Percentiles rank a stretch among this genome's conserved stretches.
Conservation (phyloP, 2,888 invertebrate species). For the Caradrina kadenii region DNA sequence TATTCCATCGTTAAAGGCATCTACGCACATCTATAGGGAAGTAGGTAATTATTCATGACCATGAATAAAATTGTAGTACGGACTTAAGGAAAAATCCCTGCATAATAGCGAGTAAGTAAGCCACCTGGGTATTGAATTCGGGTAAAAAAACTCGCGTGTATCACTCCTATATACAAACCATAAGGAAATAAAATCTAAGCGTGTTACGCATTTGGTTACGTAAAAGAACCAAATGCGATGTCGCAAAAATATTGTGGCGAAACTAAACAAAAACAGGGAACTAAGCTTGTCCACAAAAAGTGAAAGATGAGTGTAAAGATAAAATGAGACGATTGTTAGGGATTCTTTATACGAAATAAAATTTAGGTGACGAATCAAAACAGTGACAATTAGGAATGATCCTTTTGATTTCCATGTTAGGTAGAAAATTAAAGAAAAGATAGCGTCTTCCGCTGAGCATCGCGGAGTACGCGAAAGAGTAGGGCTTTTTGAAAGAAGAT, state of each 20-base stretch:
- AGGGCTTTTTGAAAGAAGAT: conserved; percentile 28
- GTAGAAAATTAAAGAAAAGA: conserved; percentile 40
- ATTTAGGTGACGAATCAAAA: neutral
- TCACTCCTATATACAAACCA: conserved; percentile 50
- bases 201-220: conserved; percentile 56
- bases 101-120: conserved; percentile 63
- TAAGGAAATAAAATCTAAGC: conserved; percentile 51
- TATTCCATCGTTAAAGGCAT: conserved; percentile 26
- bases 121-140: conserved; percentile 66
- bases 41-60: conserved; percentile 61
- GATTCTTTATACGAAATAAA: neutral
- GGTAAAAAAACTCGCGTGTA: conserved; percentile 54
- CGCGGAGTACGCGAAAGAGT: conserved; percentile 18
- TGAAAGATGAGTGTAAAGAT: conserved; percentile 46
- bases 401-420: conserved; percentile 46
- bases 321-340: conserved; percentile 40
- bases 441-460: conserved; percentile 30
- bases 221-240: conserved; percentile 54
- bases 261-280: conserved; percentile 48
- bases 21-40: conserved; percentile 37
- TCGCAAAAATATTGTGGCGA: conserved; percentile 51
- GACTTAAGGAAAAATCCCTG: conserved; percentile 58
- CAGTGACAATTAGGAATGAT: neutral
- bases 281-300: conserved; percentile 39
- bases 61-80: conserved; percentile 64